Conservation (phyloP, 2,113 vertebrate genomes). For the Oncorhynchus keta region DNA sequence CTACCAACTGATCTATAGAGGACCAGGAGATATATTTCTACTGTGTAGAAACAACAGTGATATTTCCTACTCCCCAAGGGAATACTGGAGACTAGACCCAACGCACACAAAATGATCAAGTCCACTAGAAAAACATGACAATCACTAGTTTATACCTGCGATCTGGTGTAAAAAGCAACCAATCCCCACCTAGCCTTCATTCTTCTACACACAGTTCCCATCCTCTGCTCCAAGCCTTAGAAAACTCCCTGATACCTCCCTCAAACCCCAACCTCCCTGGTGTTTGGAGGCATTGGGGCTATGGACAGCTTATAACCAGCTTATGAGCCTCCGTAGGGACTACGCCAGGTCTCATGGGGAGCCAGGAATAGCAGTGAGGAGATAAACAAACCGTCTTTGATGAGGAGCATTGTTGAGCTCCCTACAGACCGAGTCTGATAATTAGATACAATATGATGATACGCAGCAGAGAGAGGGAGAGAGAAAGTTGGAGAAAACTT, state of each 20-base stretch:
- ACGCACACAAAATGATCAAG: background rate
- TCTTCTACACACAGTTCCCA: background rate
- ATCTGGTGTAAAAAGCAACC: background rate
- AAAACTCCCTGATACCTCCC: background rate
- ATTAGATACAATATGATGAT: conserved; percentile 57
- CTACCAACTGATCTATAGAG: no score
- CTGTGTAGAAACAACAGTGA: background rate
- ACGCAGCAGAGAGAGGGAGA: conserved; percentile 26
- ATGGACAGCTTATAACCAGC: conserved; percentile 63
- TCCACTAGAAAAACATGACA: background rate
- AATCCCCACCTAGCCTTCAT: background rate
- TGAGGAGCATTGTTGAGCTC: conserved; percentile 66
- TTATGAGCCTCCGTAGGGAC: conserved; percentile 58
- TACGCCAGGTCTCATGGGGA: conserved; percentile 58
- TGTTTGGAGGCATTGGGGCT: conserved; percentile 48
- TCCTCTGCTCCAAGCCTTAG: background rate
- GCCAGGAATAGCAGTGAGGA: conserved; percentile 67
- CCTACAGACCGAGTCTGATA: conserved; percentile 59
- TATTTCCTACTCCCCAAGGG: background rate
- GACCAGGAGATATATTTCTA: background rate
- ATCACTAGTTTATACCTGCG: no score
- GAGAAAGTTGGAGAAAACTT: background rate
- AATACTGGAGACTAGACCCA: background rate
- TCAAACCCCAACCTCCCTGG: conserved; percentile 28
- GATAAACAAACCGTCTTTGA: conserved; percentile 73